Evolutionary conservation across 2,113 vertebrate genomes (phyloP).

Genomic region (Passer montanus): DNA sequence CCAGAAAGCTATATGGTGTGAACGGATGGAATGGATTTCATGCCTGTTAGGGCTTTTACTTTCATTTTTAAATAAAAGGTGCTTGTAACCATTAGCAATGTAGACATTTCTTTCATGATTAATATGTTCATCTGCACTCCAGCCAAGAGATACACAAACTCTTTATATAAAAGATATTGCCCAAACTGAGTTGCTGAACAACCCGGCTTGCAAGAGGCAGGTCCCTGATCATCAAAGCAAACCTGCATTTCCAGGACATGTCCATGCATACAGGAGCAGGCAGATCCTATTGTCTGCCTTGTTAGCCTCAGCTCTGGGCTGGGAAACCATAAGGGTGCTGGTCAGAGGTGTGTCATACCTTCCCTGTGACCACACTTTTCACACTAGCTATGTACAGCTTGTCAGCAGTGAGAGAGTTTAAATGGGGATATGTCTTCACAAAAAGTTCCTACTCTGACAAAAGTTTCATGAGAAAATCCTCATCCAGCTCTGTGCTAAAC

Average conservation of each 20-base stretch:
- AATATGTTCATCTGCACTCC: neutral
- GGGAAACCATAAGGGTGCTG: neutral
- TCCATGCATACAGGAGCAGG: neutral
- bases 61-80: neutral
- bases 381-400: neutral
- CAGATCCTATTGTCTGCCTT: neutral
- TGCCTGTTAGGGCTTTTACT: neutral
- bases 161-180: neutral
- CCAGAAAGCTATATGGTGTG: neutral
- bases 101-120: neutral
- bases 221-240: neutral
- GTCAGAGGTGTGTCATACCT: neutral
- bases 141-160: neutral
- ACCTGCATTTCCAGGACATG: neutral
- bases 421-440: neutral
- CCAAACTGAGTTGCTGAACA: neutral
- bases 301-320: neutral
- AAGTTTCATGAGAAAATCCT: conserved; percentile 10
- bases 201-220: neutral
- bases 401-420: neutral
- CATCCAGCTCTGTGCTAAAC: neutral
- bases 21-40: neutral
- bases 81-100: neutral
- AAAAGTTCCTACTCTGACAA: neutral
- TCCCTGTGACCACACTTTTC: neutral